Conservation (phyloP, 2,888 invertebrate species). For the Agonopterix subpropinquella region DNA sequence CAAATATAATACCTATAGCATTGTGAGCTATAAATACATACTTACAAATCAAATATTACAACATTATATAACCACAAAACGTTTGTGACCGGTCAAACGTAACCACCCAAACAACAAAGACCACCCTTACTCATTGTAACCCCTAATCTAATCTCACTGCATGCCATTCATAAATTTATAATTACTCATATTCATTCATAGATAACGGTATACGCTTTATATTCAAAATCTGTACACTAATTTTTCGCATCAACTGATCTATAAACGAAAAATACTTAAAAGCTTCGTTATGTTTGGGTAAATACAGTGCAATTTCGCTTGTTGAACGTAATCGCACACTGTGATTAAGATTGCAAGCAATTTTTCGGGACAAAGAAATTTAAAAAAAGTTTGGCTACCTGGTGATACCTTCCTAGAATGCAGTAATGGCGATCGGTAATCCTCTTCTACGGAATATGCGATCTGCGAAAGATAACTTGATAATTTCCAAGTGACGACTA, state of each 20-base stretch:
- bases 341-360: conserved; percentile 16
- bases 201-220: conserved; percentile 35
- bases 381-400: conserved; percentile 47
- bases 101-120: conserved; percentile 4
- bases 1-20: too few relatives aligned
- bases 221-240: conserved; percentile 33
- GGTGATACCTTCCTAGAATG: conserved; percentile 65
- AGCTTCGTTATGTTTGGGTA: background rate
- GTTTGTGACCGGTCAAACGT: too few relatives aligned
- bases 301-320: conserved; percentile 1
- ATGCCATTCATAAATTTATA: conserved; percentile 37
- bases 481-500: conserved; percentile 35
- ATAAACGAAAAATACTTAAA: conserved; percentile 14
- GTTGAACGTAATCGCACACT: background rate
- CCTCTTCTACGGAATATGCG: conserved; percentile 63
- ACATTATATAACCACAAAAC: too few relatives aligned
- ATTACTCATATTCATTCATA: conserved; percentile 39
- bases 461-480: conserved; percentile 58
- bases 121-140: conserved; percentile 8
- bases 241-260: conserved; percentile 28
- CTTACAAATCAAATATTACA: too few relatives aligned
- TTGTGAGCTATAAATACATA: too few relatives aligned
- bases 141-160: background rate
- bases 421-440: conserved; percentile 64
- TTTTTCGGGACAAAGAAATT: conserved; percentile 46